Evolutionary conservation across 1,140 invertebrate species (phyloP), one percentile per base, ranked within the genome.

Genomic region (Drosophila arizonae): DNA sequence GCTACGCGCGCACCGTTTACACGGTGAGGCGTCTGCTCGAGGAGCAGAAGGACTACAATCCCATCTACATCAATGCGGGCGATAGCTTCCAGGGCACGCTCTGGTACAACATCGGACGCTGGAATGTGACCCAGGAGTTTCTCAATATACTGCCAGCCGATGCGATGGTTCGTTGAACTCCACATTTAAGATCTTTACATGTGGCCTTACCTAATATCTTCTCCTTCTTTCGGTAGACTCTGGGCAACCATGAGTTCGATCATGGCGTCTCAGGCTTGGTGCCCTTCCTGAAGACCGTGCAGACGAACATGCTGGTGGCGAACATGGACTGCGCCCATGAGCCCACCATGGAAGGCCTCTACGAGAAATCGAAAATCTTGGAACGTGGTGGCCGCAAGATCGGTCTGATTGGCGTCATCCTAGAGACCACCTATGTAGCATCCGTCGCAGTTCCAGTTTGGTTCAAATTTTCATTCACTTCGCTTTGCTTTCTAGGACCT

Each of bases 201-300:
- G 6, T 0, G 4, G 15, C 9, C 6, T 11, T 26, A 2, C 13
- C 30, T 11, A 17, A 10, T 13, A 41, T 36, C 6, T 3, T 6
- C 17, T 50, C 36, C 3, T 3, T 3, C 5, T 11, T 5, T 2
- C 2, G 6, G 4, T 26, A 97, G 96, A 95, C 96, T 0, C 86
- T 98, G 11, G 97, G 97, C 6, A 98, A 98, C 89, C 97, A 98
- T 80, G 97, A 98, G 89, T 98, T 98, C 87, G 97, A 98, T 81
- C 94, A 96, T 80, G 94, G 94, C 0, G 92, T 97, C 1, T 93
- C 92, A 48, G 96, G 96, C 0, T 77, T 97, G 0, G 93, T 95
- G 1, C 95, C 96, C 0, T 97, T 97, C 90, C 77, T 97, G 10
- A 89, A 94, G 76, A 92, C 91, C 5, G 81, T 96, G 6, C 92